A percentile compares a stretch with the other conserved stretches of the same genome.
Evolutionary conservation across 30 jellyfish, hydroid and myxozoan genomes (phyloP).

Genomic region (Calvadosia cruxmelitensis): DNA sequence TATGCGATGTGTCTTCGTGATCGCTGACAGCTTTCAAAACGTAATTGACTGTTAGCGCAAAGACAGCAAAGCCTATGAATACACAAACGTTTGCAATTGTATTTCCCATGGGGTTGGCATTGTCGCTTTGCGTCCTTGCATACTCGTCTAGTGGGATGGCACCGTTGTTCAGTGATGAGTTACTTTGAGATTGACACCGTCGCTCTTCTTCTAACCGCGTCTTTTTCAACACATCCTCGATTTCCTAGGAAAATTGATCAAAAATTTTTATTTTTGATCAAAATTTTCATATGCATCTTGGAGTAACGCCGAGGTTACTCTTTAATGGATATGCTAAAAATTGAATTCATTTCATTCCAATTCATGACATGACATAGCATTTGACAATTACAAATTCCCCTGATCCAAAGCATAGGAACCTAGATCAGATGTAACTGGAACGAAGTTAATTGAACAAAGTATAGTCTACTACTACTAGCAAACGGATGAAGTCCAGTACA

Average conservation of each 20-base stretch:
- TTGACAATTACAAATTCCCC: no score
- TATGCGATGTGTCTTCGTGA: not conserved
- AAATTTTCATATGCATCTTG: no score
- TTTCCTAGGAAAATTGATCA: conserved; percentile 59
- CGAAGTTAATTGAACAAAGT: no score
- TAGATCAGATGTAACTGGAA: no score
- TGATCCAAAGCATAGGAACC: no score
- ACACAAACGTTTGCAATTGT: conserved; percentile 92
- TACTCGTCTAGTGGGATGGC: conserved; percentile 8
- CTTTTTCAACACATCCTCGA: conserved; percentile 29
- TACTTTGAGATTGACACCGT: conserved; percentile 2
- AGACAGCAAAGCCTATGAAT: conserved; percentile 79
- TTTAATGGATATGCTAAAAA: no score
- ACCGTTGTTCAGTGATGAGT: not conserved
- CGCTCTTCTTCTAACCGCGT: conserved; percentile 26
- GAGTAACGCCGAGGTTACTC: no score
- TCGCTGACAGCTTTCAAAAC: conserved; percentile 73
- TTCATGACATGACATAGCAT: no score
- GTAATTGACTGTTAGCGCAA: conserved; percentile 89
- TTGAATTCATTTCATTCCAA: no score
- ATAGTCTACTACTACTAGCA: no score
- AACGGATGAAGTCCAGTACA: no score
- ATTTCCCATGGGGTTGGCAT: conserved; percentile 53
- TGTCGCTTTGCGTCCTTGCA: conserved; percentile 18
- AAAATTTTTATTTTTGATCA: no score